Percentiles rank a stretch among this genome's conserved stretches.
phyloP scores from a whole-genome alignment of 2,113 vertebrate species.

The Ictalurus furcatus region DNA sequence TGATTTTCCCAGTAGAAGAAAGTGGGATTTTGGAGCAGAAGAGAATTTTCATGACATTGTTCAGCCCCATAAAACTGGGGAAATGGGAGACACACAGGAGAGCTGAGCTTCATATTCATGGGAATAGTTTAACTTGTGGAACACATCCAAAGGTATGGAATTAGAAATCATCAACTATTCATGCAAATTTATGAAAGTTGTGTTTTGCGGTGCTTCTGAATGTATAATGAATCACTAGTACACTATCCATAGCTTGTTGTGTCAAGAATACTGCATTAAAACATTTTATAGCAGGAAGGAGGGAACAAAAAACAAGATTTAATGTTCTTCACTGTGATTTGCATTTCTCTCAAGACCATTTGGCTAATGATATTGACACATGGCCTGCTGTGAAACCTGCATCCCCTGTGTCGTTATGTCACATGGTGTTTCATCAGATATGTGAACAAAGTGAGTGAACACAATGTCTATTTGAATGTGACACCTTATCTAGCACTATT shows the following conservation, averaged over 20 bases:
- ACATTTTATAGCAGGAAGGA: background rate
- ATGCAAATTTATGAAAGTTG: background rate
- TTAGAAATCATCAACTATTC: background rate
- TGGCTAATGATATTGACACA: slow-evolving; percentile 13
- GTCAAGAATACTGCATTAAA: background rate
- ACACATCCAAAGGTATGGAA: background rate
- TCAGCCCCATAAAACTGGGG: background rate
- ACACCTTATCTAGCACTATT: slow-evolving; percentile 15
- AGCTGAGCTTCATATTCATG: background rate
- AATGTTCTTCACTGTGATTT: background rate
- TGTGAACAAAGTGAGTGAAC: background rate
- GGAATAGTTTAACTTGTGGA: background rate
- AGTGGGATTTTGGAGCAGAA: background rate
- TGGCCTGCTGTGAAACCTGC: background rate
- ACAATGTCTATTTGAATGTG: background rate
- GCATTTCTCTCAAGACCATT: background rate
- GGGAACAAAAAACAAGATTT: background rate
- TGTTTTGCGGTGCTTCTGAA: background rate
- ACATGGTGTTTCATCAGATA: background rate
- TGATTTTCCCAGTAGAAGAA: background rate
- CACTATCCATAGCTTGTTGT: background rate
- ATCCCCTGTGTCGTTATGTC: background rate
- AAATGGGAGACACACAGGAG: background rate
- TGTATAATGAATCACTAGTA: background rate
- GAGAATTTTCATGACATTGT: background rate